phyloP scores from a whole-genome alignment of 2,797 vertebrate species.

The Eulemur albifrons region DNA sequence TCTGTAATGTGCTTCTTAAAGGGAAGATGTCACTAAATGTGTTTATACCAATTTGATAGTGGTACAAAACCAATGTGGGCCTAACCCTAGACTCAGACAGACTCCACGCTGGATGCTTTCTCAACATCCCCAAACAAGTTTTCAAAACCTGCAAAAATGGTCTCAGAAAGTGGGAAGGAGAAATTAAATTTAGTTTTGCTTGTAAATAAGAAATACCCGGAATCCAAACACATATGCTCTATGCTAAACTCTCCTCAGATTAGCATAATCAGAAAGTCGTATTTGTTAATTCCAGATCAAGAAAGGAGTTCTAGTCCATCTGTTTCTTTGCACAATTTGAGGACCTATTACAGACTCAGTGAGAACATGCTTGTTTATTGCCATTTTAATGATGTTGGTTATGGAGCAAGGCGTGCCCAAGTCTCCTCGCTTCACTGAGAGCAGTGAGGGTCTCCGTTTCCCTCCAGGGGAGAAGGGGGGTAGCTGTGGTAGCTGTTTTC shows the following conservation, averaged over 20 bases:
- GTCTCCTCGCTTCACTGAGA: neutral
- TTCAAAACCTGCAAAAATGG: slow-evolving; percentile 38
- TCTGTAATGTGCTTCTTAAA: neutral
- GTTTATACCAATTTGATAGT: neutral
- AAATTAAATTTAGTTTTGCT: slow-evolving; percentile 52
- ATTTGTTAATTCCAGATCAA: slow-evolving; percentile 41
- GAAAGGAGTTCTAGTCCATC: slow-evolving; percentile 41
- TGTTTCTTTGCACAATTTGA: slow-evolving; percentile 28
- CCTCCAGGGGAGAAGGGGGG: neutral
- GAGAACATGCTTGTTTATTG: neutral
- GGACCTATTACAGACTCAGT: neutral
- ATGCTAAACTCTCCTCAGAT: slow-evolving; percentile 31
- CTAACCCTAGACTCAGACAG: neutral
- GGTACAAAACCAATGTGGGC: neutral
- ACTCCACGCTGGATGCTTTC: neutral
- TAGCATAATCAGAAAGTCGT: slow-evolving; percentile 31
- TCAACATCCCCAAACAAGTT: neutral
- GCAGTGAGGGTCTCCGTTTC: neutral
- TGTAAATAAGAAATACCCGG: slow-evolving; percentile 65
- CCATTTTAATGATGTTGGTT: neutral
- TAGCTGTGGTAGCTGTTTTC: neutral
- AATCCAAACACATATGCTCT: slow-evolving; percentile 60
- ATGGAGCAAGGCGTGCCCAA: neutral
- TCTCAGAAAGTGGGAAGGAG: slow-evolving; percentile 27
- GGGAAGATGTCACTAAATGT: neutral